These are phyloP conservation scores for Rhodinocichla rosea DNA, from an alignment of 2,113 vertebrate species.

Conservation along the genomic window DNA sequence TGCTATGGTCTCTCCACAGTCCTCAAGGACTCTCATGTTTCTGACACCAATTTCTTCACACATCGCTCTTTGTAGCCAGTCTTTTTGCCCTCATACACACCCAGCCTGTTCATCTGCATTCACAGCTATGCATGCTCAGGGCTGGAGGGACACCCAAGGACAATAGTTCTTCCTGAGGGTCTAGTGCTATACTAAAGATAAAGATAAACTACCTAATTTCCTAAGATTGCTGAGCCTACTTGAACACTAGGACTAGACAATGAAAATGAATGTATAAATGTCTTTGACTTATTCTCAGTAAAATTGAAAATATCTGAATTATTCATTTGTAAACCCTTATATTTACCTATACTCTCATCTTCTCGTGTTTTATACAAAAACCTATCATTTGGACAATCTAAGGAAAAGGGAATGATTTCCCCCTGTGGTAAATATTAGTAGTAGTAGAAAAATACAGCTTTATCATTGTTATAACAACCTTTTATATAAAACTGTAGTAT, in stretches of 20 bases:
- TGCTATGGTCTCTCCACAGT: slow-evolving; percentile 36
- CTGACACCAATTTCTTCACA: slow-evolving; percentile 64
- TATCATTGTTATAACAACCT: background rate
- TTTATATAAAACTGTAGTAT: background rate
- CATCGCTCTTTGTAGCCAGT: slow-evolving; percentile 8
- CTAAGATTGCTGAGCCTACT: background rate
- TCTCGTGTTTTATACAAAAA: background rate
- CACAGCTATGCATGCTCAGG: background rate
- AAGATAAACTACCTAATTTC: background rate
- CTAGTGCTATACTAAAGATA: background rate
- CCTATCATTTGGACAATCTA: background rate
- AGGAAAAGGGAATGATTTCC: background rate
- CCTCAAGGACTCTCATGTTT: slow-evolving; percentile 65
- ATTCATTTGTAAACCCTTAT: background rate
- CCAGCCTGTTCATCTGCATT: slow-evolving; percentile 7
- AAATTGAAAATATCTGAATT: background rate
- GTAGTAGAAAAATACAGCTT: background rate
- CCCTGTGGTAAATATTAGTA: background rate
- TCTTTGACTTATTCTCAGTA: background rate
- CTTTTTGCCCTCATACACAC: slow-evolving; percentile 30
- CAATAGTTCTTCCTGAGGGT: background rate
- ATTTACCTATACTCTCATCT: background rate
- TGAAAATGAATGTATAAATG: background rate
- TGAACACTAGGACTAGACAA: background rate
- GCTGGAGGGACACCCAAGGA: slow-evolving; percentile 4